Evolutionary conservation across 2,113 vertebrate species (phyloP), one percentile per base, ranked within the genome.

Genomic region (Mionectes macconnelli): DNA sequence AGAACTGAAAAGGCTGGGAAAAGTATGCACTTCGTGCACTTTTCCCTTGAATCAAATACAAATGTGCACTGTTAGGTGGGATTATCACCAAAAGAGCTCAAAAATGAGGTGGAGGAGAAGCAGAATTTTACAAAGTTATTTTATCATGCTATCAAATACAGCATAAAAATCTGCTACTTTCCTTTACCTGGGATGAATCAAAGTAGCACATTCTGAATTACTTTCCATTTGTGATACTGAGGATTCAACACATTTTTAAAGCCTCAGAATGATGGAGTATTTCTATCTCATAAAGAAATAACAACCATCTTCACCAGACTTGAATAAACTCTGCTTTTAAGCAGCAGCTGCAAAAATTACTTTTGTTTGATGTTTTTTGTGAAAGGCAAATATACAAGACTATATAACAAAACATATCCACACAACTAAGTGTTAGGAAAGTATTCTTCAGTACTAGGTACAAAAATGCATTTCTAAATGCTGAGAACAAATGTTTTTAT

Each of bases 1-100:
- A 94, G 93, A 97, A 98, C 95, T 98, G 97, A 86, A 96, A 96
- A 93, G 96, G 84, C 91, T 96, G 85, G 66, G 95, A 93, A 96
- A 96, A 89, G 90, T 74, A 94, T 89, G 91, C 89, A 93, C 79
- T 91, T 97, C 75, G 62, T 68, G 87, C 90, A 90, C 85, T 95
- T 91, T 83, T 95, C 86, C 69, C 87, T 82, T 87, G 77, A 93
- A 92, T 27, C 35, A 85, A 94, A 92, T 42, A 97, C 93, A 97
- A 97, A 93, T 40, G 82, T 5, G 27, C 39, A 70, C 77, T 94
- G 93, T 94, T 96, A 87, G 67, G 66, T 66, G 84, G 88, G 93
- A 96, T 95, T 96, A 97, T 95, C 95, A 96, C 94, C 93, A 53
- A 94, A 78, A 93, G 84, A 92, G 88, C 93, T 90, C 60, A 90